Conservation (phyloP, 2,797 vertebrate species). For the Thripadectes ignobilis region DNA sequence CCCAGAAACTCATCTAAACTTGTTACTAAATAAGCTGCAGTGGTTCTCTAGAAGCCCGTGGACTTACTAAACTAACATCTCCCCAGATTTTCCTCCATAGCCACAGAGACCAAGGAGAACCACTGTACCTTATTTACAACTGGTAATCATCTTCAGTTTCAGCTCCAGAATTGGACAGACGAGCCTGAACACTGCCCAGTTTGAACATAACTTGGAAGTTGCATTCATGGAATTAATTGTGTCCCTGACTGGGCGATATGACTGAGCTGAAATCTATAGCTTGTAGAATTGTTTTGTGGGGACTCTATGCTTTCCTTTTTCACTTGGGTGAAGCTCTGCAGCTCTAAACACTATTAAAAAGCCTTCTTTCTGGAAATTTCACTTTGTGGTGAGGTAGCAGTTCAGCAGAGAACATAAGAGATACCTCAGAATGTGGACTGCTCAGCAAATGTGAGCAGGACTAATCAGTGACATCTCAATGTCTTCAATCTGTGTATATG, state of each 20-base stretch:
- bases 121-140: not conserved
- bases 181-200: not conserved
- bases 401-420: not conserved
- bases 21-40: not conserved
- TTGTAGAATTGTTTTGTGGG: not conserved
- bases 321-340: not conserved
- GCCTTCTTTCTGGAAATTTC: not conserved
- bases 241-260: not conserved
- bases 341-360: not conserved
- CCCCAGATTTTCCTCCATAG: not conserved
- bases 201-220: not conserved
- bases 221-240: not conserved
- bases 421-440: not conserved
- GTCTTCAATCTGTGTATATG: not conserved
- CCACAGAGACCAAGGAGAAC: not conserved
- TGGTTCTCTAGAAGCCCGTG: not conserved
- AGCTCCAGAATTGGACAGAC: not conserved
- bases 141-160: not conserved
- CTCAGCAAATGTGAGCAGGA: not conserved
- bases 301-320: not conserved
- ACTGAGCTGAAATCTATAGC: not conserved
- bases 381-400: not conserved
- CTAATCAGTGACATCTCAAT: not conserved
- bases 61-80: not conserved
- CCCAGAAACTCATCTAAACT: not conserved